These are phyloP conservation scores for Drosophila quadrilineata DNA, from an alignment of 1,140 invertebrate genomes.

Conservation along the genomic window DNA sequence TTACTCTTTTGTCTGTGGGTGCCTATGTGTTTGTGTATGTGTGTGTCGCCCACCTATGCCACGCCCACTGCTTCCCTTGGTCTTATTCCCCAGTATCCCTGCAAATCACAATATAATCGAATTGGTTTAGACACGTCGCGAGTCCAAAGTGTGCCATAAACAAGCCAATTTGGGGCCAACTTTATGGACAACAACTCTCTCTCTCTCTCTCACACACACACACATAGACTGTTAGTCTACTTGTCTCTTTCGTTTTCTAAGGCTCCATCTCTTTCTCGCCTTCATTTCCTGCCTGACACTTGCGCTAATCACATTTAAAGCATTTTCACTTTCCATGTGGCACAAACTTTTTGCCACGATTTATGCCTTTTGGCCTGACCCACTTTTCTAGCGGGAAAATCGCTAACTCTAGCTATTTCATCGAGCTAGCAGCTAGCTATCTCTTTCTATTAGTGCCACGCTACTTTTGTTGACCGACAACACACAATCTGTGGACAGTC, in stretches of 20 bases:
- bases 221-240: no score
- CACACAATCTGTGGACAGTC: conserved; percentile 50
- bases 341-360: conserved; percentile 63
- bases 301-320: conserved; percentile 34
- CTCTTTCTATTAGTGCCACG: not conserved
- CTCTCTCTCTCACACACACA: not conserved
- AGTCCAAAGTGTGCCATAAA: conserved; percentile 52
- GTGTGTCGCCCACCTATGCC: not conserved
- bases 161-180: conserved; percentile 60
- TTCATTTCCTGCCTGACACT: not conserved
- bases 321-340: conserved; percentile 24
- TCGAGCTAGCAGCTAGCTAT: no score
- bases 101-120: conserved; percentile 73
- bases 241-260: not conserved
- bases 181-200: conserved; percentile 33
- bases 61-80: not conserved
- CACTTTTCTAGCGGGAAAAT: no score
- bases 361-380: conserved; percentile 49
- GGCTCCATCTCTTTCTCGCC: not conserved
- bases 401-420: no score
- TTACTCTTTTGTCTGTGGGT: no score
- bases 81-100: conserved; percentile 18
- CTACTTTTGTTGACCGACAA: no score
- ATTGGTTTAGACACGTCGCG: conserved; percentile 52
- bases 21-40: not conserved